phyloP scores from a whole-genome alignment of 2,888 invertebrate species.

The Sarcophaga rosellei region DNA sequence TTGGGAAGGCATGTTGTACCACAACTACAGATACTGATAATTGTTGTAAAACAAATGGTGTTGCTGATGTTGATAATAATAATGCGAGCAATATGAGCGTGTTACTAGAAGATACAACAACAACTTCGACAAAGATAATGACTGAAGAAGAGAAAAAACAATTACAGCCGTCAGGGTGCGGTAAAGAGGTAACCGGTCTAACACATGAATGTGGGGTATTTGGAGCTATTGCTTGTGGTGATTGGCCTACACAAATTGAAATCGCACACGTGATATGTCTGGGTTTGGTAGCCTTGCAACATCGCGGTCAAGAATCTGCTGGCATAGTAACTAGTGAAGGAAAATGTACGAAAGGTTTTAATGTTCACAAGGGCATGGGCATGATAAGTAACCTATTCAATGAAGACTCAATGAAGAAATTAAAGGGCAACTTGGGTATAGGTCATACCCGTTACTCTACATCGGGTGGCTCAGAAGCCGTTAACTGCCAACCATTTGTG shows the following conservation, averaged over 20 bases:
- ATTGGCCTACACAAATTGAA: constrained; percentile 95
- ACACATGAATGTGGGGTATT: constrained; percentile 97
- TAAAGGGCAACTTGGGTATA: constrained; percentile 95
- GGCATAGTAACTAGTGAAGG: constrained; percentile 98
- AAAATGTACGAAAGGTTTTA: constrained; percentile 89
- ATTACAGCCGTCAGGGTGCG: constrained; percentile 8
- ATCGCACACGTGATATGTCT: constrained; percentile 95
- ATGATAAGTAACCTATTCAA: constrained; percentile 96
- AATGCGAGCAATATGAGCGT: constrained; percentile 67
- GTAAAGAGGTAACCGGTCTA: constrained; percentile 83
- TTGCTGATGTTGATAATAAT: constrained; percentile 65
- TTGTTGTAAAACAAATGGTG: constrained; percentile 55
- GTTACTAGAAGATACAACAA: constrained; percentile 58
- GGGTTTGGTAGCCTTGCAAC: constrained; percentile 95
- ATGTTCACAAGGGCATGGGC: constrained; percentile 96
- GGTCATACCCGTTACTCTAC: constrained; percentile 99
- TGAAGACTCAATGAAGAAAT: constrained; percentile 92
- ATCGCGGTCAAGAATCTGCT: constrained; percentile 99
- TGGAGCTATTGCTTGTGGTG: constrained; percentile 94
- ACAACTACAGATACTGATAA: constrained; percentile 67
- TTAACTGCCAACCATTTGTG: constrained; percentile 99
- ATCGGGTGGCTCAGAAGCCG: constrained; percentile 95
- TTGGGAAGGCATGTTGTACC: constrained; percentile 50
- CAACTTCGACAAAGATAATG: no score
- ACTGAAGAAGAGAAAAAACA: constrained; percentile 14